Conservation (phyloP, 1,140 invertebrate genomes). For the Drosophila repleta region DNA sequence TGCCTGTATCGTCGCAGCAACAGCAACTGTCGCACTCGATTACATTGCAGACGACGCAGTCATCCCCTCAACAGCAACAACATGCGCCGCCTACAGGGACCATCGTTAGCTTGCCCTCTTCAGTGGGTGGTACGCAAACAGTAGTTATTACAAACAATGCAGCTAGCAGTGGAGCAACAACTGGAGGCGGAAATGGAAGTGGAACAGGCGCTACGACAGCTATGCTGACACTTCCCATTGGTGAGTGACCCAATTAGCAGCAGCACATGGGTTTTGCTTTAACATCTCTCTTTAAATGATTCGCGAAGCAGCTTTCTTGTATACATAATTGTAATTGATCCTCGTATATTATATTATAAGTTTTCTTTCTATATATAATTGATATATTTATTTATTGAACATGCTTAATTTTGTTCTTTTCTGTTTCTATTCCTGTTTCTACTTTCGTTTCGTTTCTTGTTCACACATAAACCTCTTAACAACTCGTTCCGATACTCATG, state of each 20-base stretch:
- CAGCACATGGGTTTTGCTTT: not conserved
- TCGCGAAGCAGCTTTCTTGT: constrained; percentile 6
- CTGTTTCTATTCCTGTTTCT: constrained; percentile 70
- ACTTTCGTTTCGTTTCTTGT: constrained; percentile 63
- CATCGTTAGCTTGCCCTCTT: constrained; percentile 69
- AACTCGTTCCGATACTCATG: constrained; percentile 70
- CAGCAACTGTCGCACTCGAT: constrained; percentile 71
- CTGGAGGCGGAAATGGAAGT: constrained; percentile 30
- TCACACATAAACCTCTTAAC: constrained; percentile 66
- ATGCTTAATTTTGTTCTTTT: constrained; percentile 80
- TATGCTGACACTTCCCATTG: constrained; percentile 86
- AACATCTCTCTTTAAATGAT: not conserved
- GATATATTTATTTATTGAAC: constrained; percentile 60
- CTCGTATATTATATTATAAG: constrained; percentile 28
- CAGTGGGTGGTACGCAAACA: constrained; percentile 85
- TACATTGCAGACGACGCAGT: constrained; percentile 59
- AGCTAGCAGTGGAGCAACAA: constrained; percentile 41
- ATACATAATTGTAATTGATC: constrained; percentile 41
- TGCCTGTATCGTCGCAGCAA: constrained; percentile 82
- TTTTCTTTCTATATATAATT: constrained; percentile 61
- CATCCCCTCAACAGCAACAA: constrained; percentile 56
- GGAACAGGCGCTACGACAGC: constrained; percentile 73
- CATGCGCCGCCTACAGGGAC: constrained; percentile 70
- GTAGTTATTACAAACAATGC: constrained; percentile 85
- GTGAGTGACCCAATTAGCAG: constrained; percentile 84